Evolutionary conservation across 1,140 invertebrate genomes (phyloP).

Genomic region (Anoplolepis gracilipes): DNA sequence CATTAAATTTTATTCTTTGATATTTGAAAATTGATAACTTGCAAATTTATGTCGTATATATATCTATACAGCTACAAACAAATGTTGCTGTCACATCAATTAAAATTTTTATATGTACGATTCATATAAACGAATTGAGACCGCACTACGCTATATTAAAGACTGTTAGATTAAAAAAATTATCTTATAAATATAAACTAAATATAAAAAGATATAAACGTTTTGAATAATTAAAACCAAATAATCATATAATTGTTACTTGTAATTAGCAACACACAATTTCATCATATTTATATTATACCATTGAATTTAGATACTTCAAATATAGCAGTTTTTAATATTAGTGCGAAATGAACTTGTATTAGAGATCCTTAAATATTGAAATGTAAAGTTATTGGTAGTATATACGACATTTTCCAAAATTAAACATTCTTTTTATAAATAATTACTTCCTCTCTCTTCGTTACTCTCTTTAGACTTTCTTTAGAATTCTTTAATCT

Average conservation of each 20-base stretch:
- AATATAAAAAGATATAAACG: too few relatives aligned
- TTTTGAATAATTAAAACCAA: too few relatives aligned
- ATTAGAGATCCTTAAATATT: neutral
- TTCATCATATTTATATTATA: too few relatives aligned
- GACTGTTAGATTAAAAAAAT: too few relatives aligned
- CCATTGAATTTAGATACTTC: too few relatives aligned
- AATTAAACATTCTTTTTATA: conserved; percentile 5
- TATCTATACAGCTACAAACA: conserved; percentile 36
- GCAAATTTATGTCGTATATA: conserved; percentile 17
- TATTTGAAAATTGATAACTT: conserved; percentile 42
- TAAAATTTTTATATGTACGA: neutral
- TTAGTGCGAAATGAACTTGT: too few relatives aligned
- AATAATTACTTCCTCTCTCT: neutral
- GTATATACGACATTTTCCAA: neutral
- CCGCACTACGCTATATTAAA: too few relatives aligned
- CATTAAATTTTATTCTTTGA: conserved; percentile 29
- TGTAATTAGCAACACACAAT: too few relatives aligned
- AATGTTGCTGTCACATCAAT: neutral
- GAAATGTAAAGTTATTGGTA: conserved; percentile 19
- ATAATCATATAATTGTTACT: too few relatives aligned
- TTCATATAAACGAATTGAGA: neutral
- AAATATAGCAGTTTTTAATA: too few relatives aligned
- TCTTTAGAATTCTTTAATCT: neutral
- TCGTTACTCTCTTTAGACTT: neutral
- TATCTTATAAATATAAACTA: too few relatives aligned